Conservation (phyloP, 2,113 vertebrate genomes). For the Osmerus mordax region DNA sequence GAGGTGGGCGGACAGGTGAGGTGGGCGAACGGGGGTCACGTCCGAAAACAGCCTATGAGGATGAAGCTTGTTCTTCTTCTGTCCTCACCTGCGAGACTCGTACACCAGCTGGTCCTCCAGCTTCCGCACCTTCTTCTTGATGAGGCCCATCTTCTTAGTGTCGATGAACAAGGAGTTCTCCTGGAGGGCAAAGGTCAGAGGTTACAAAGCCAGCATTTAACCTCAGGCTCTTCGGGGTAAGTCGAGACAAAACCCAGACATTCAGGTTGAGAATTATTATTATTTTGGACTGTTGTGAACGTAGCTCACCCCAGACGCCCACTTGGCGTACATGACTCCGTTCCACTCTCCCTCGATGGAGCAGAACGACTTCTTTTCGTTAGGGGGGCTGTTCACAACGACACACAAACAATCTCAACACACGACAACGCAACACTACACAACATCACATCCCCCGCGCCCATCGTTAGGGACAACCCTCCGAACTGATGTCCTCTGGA, state of each 20-base stretch:
- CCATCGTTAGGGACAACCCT: no score
- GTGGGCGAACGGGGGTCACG: not conserved
- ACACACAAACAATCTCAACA: no score
- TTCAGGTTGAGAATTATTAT: not conserved
- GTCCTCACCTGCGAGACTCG: slow-evolving; percentile 90
- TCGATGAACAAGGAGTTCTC: slow-evolving; percentile 94
- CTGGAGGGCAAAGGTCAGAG: slow-evolving; percentile 56
- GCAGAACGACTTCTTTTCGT: slow-evolving; percentile 96
- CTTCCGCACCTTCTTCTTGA: slow-evolving; percentile 98
- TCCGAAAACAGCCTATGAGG: no score
- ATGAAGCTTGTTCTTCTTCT: no score
- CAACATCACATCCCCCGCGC: not conserved
- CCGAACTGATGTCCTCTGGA: no score
- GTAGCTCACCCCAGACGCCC: slow-evolving; percentile 85
- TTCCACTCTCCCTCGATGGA: slow-evolving; percentile 99
- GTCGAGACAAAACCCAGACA: no score
- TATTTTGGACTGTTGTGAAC: not conserved
- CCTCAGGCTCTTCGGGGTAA: no score
- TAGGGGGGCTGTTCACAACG: slow-evolving; percentile 79
- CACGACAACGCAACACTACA: not conserved
- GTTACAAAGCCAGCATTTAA: not conserved
- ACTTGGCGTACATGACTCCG: slow-evolving; percentile 94
- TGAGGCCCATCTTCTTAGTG: slow-evolving; percentile 91
- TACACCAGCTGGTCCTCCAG: slow-evolving; percentile 93
- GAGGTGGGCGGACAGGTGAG: no score